Evolutionary conservation across 2,797 vertebrate species (phyloP).

Genomic region (Myiotriccus ornatus): DNA sequence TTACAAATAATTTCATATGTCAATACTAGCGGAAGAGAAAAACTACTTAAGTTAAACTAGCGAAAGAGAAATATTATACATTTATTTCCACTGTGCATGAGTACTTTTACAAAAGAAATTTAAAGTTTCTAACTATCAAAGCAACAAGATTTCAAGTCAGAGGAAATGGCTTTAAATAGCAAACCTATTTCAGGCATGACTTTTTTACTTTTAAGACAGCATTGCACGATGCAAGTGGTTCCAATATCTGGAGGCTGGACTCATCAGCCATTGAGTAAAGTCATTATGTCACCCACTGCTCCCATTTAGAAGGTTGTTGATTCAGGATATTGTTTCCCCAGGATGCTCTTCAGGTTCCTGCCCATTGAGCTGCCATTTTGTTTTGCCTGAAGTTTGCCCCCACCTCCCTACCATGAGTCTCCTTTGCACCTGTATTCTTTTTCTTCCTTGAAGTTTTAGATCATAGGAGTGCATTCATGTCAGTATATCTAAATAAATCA

Average conservation of each 20-base stretch:
- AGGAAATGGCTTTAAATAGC: not conserved
- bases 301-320: not conserved
- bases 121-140: not conserved
- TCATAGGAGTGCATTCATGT: too few relatives aligned
- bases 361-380: not conserved
- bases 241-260: not conserved
- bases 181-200: not conserved
- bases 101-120: not conserved
- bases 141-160: not conserved
- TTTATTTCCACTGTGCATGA: not conserved
- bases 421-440: not conserved
- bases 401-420: not conserved
- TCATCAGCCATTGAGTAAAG: not conserved
- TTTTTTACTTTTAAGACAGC: not conserved
- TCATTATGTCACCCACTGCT: not conserved
- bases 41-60: not conserved
- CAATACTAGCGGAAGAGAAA: not conserved
- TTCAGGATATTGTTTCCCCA: not conserved
- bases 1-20: not conserved
- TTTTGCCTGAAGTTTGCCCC: not conserved
- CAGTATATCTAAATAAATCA: not conserved
- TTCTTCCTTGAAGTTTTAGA: not conserved
- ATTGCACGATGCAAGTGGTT: accelerated
- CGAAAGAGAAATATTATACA: not conserved
- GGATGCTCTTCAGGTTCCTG: not conserved